Evolutionary conservation across 2,797 vertebrate species (phyloP).

Genomic region (Muscicapa comitata): DNA sequence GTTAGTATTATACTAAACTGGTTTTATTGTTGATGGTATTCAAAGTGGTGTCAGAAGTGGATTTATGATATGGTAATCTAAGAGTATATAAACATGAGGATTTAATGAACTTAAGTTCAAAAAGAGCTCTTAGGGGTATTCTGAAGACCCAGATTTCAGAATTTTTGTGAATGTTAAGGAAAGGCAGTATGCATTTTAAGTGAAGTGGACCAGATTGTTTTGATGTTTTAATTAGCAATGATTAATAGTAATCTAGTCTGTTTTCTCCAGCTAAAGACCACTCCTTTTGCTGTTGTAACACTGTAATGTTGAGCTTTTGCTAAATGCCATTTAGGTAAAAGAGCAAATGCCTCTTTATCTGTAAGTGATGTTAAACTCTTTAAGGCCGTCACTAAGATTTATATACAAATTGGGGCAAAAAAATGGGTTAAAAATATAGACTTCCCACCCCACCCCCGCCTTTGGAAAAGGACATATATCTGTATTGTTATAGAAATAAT

Average conservation of each 20-base stretch:
- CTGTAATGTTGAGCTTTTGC: background rate
- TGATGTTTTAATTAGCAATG: background rate
- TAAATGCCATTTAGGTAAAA: background rate
- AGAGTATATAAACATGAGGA: background rate
- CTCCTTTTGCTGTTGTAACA: background rate
- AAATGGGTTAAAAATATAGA: background rate
- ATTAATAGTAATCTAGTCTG: background rate
- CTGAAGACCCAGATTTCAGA: background rate
- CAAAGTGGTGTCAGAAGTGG: background rate
- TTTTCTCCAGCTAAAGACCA: background rate
- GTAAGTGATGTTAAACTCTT: background rate
- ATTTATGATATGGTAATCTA: background rate
- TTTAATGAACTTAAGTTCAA: background rate
- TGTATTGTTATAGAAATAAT: background rate
- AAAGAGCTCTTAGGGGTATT: background rate
- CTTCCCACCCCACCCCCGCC: accelerated
- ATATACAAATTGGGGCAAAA: background rate
- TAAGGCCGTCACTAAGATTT: background rate
- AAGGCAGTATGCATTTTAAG: background rate
- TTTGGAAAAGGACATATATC: background rate
- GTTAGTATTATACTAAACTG: background rate
- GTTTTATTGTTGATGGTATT: background rate
- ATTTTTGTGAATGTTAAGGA: background rate
- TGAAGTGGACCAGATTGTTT: background rate
- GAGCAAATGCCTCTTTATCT: background rate